Conservation (phyloP, 2,797 vertebrate genomes). For the Coracias cyanogaster region DNA sequence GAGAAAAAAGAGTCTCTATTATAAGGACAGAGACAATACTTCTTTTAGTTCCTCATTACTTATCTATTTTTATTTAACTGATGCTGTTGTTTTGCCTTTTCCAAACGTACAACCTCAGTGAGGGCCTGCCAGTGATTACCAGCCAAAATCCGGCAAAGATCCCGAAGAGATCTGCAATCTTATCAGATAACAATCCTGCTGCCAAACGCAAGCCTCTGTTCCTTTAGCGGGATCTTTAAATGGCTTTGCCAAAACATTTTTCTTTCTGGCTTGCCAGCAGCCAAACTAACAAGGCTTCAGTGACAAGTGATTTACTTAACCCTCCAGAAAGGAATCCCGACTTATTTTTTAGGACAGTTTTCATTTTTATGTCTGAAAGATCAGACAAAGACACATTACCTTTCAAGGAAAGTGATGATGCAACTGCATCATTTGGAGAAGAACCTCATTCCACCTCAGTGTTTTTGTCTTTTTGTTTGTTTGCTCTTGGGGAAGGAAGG, state of each 20-base stretch:
- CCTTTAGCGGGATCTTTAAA: not conserved
- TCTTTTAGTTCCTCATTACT: not conserved
- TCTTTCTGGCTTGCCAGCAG: not conserved
- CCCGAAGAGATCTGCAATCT: not conserved
- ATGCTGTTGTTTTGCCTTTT: not conserved
- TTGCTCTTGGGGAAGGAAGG: not conserved
- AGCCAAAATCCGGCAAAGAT: not conserved
- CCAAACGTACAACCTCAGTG: not conserved
- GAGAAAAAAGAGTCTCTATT: not conserved
- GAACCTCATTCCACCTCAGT: not conserved
- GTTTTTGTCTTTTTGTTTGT: not conserved
- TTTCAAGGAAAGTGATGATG: not conserved
- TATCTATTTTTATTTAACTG: not conserved
- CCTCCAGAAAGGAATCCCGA: not conserved
- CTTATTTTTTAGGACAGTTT: not conserved
- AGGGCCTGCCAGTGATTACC: not conserved
- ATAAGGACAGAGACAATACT: not conserved
- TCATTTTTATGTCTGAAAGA: not conserved
- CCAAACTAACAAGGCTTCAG: not conserved
- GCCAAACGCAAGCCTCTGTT: not conserved
- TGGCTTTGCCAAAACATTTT: not conserved
- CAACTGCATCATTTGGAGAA: not conserved
- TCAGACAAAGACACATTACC: not conserved
- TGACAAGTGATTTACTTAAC: constrained; percentile 14
- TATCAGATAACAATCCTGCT: not conserved